Evolutionary conservation across 2,797 vertebrate species (phyloP), one percentile per base, ranked within the genome.

Genomic region (Botia almorhae): DNA sequence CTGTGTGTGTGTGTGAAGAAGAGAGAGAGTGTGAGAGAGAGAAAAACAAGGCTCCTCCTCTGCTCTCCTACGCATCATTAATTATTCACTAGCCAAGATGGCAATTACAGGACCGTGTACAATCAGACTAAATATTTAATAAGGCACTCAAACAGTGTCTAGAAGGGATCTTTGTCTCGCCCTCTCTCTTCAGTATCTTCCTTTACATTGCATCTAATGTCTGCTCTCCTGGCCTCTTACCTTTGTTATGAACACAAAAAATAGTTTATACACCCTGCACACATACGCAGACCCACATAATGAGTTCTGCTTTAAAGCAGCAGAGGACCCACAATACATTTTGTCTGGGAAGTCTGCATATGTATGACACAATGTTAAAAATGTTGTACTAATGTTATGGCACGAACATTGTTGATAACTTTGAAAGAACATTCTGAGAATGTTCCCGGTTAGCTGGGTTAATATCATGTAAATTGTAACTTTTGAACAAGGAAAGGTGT

Each of bases 101-200:
- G 93, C 94, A 93, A 93, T 94, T 94, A 94, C 93, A 94, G 92
- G 90, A 91, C 87, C 92, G 88, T 94, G 92, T 93, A 94, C 93
- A 94, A 94, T 94, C 94, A 94, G 88, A 93, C 91, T 94, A 93
- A 94, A 94, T 94, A 94, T 93, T 94, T 94, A 90, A 94, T 94
- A 92, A 94, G 92, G 91, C 92, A 92, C 93, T 94, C 94, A 94
- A 94, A 93, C 93, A 93, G 92, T 91, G 90, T 83, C 88, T 91
- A 90, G 91, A 93, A 92, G 90, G 87, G 90, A 93, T 93, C 91
- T 91, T 87, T 84, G 85, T 87, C 86, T 77, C 69, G n/a, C 39
- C 39, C 69, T 78, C 79, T 79, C 69, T 69, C 69, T 19, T 71
- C 69, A 19, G 67, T 68, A 75, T 71, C 73, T 72, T 78, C 75